Evolutionary conservation across 2,113 vertebrate species (phyloP).

Genomic region (Ailuropoda melanoleuca): DNA sequence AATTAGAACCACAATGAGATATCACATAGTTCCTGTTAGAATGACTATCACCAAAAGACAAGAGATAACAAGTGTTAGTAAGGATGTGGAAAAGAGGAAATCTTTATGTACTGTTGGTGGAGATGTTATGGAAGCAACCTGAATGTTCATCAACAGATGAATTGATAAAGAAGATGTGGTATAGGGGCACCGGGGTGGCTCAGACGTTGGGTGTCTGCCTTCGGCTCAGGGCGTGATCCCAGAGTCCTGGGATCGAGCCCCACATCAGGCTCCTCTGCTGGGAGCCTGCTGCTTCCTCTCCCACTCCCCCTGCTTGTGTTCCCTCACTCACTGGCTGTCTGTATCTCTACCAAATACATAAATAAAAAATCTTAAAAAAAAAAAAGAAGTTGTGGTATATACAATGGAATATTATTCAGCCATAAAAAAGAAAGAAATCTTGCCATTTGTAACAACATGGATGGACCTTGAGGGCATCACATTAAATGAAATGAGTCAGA

Average conservation of each 20-base stretch:
- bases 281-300: no score
- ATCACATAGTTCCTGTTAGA: neutral
- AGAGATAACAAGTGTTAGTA: neutral
- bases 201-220: no score
- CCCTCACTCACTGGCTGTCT: no score
- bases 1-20: neutral
- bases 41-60: neutral
- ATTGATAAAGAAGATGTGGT: neutral
- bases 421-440: neutral
- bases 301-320: no score
- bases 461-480: neutral
- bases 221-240: no score
- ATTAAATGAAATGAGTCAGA: neutral
- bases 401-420: neutral
- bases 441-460: neutral
- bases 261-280: no score
- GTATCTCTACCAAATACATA: no score
- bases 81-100: neutral
- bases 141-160: neutral
- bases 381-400: neutral
- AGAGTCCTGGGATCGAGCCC: no score
- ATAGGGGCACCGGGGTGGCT: no score
- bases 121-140: neutral
- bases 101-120: neutral
- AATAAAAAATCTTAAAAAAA: no score